phyloP scores from a whole-genome alignment of 2,888 invertebrate genomes.

The Coremacera marginata region DNA sequence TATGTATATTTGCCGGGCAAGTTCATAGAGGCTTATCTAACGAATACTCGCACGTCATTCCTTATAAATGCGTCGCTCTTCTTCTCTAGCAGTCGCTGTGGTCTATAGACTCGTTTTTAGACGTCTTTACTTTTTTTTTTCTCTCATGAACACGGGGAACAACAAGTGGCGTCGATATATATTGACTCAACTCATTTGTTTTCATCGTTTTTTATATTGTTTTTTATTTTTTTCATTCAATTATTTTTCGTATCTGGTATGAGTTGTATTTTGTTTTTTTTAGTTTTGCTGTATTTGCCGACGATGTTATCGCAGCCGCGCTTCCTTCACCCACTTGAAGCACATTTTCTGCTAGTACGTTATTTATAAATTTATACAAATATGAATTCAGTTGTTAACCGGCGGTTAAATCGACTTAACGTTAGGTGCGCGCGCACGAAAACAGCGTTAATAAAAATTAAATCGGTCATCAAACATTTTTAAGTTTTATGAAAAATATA shows the following conservation, averaged over 20 bases:
- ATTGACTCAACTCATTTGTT: constrained; percentile 33
- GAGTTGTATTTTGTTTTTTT: constrained; percentile 5
- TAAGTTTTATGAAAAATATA: not conserved
- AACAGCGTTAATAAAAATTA: not conserved
- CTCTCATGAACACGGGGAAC: not conserved
- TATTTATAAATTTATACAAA: constrained; percentile 47
- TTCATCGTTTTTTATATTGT: not conserved
- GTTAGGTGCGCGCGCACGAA: constrained; percentile 43
- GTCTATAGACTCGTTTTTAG: not conserved
- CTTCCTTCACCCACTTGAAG: constrained; percentile 24
- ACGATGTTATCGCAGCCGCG: constrained; percentile 20
- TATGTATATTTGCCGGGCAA: no score
- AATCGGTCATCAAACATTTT: not conserved
- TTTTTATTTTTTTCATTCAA: not conserved
- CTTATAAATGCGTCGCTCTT: not conserved
- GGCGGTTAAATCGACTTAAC: constrained; percentile 59
- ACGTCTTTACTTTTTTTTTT: not conserved
- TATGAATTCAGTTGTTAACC: constrained; percentile 64
- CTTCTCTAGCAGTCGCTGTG: not conserved
- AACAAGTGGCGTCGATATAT: constrained; percentile 28
- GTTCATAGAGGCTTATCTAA: no score
- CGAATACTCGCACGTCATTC: not conserved
- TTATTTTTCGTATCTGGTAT: constrained; percentile 4
- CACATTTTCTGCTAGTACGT: constrained; percentile 16
- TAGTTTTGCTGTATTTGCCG: constrained; percentile 2